Evolutionary conservation across 2,888 invertebrate species (phyloP), one percentile per base, ranked within the genome.

Genomic region (Sphecodes monilicornis): DNA sequence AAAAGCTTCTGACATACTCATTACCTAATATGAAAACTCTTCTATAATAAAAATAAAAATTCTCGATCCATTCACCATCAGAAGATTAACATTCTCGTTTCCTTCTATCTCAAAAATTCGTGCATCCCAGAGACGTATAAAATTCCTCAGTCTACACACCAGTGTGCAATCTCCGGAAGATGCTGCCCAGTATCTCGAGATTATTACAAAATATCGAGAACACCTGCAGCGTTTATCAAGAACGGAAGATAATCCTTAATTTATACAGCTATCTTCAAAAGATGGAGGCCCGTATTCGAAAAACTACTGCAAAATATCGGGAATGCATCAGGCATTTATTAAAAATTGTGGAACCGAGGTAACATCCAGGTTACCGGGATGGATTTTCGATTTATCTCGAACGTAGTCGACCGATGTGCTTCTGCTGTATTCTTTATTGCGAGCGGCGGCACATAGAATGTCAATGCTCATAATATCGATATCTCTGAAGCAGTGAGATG

Each of bases 401-500:
- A 22, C 32, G 32, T 36, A 32, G 22, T 10, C 22, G 22, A 32
- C 22, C 22, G 22, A 66, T 22, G 66, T 66, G 22, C 66, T 66
- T 11, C 66, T 10, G 32, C 1, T 11, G 46, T n/a, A 5, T 43
- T 41, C 75, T 72, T 78, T 73, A 76, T 82, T 69, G 70, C 68
- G 18, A n/a, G 73, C 26, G 57, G 50, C 39, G 77, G 26, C 41
- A 8, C 73, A 60, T 70, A 46, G 85, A 78, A 77, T 77, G 84
- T 66, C 85, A 84, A 84, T 84, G 84, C 57, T 76, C 73, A 82
- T 71, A 71, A 86, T 86, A 86, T 86, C 82, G 68, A 86, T 86
- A 76, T 86, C 75, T 46, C 43, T 60, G 22, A 50, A n/a, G 3
- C 10, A 50, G 50, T 10, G 22, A 22, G 18, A 50, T n/a, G 50